Base-by-base conservation (phyloP, 2,797 vertebrate genomes). In the Notoglanidium macrostoma region DNA sequence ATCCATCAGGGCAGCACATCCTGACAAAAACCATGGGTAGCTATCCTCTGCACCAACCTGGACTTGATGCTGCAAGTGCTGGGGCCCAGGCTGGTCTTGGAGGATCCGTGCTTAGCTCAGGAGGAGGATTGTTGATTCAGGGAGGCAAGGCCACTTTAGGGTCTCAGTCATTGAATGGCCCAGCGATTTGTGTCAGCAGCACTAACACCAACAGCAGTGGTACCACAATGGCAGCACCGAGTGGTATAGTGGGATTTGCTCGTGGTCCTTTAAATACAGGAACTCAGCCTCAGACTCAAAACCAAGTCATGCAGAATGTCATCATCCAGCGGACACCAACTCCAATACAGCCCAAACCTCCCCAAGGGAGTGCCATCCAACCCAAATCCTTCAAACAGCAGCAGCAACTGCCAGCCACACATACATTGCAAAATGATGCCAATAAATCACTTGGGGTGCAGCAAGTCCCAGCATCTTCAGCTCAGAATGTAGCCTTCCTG, bases 291-390 rank as follows among this genome's bases (percentile, higher is more conserved):
- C 87, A 94, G 92, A 89, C 93, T 82, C 96, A 94, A 93, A 95
- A 95, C 89, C 96, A 96, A 95, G 97, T 92, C 94, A 97, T 87
- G 49, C 97, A 97, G 87, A 98, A 97, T 4, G 96, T 99, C 88
- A 98, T 99, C 93, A 97, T 99, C 72, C 98, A 99, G 89, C 93
- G 98, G 77, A 98, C 97, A 0, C 98, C 98, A 72, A 99, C 98
- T 0, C 98, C 98, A 35, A 99, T 99, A 92, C 98, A 99, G 87
- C 98, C 98, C 92, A 99, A 99, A 80, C 98, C 98, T 90, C 96
- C 1, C 0, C 96, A 95, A 87, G 96, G 95, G 80, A 95, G 95
- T 94, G 93, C 79, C 86, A 94, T 83, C 86, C 97, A 97, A 78
- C 95, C 96, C 0, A 97, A 96, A 94, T 96, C 97, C 86, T 95